Evolutionary conservation across 2,113 vertebrate genomes (phyloP), one percentile per base, ranked within the genome.

Genomic region (Perca flavescens): DNA sequence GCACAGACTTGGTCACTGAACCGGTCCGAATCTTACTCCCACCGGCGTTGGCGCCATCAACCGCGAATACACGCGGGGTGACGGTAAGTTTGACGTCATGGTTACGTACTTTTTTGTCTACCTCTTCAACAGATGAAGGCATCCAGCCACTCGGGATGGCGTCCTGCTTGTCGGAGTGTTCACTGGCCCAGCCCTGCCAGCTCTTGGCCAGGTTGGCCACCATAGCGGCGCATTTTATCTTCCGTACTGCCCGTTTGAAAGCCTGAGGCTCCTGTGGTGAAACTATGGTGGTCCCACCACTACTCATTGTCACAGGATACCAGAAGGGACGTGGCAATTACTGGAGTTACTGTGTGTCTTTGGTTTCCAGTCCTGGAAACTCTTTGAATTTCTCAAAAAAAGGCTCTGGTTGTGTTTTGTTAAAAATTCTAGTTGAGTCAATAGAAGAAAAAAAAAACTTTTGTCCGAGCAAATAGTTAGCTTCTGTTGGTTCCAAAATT

Each of bases 131-230:
- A 0, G 93, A 94, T 4, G 88, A 68, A 0, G 95, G 95, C 82
- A 92, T 83, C 96, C 95, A 96, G 25, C 95, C 95, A 0, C 77
- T 67, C 0, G 96, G 95, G 63, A 94, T 91, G 17, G 85, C n/a
- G n/a, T 94, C 94, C 82, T 96, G 96, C 60, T 91, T 91, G 36
- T 50, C 71, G 0, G 80, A 11, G 74, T 94, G 92, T 0, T 94
- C 91, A 0, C 43, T 90, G 31, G 94, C 95, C 95, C 96, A 96
- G 57, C 90, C 94, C 84, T 96, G 96, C 96, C 95, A 96, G 62
- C 93, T 95, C 78, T 92, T 94, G 7, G 96, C 91, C 49, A 96
- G 66, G 61, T 83, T 94, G 36, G 87, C 91, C 58, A 96, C 95
- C 88, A 93, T 83, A 0, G 92, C 92, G 0, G 93, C 94, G 0